Evolutionary conservation across 2,888 invertebrate species (phyloP).

Genomic region (Metopia argyrocephala): DNA sequence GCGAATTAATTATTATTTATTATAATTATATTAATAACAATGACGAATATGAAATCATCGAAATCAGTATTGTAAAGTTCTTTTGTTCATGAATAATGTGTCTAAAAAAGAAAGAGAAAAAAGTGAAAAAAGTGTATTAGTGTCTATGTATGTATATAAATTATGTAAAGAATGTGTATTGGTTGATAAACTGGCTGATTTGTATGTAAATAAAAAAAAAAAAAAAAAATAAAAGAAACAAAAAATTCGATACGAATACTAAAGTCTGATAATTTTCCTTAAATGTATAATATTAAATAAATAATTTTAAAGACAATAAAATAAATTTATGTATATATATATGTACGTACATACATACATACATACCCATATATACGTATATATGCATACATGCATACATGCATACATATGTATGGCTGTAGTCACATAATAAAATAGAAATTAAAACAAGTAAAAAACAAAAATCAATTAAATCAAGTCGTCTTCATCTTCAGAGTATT

Average conservation of each 20-base stretch:
- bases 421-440: not conserved
- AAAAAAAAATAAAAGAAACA: slow-evolving; percentile 6
- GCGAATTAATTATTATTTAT: slow-evolving; percentile 51
- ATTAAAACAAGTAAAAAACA: not conserved
- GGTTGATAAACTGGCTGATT: slow-evolving; percentile 43
- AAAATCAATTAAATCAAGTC: not conserved
- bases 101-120: not conserved
- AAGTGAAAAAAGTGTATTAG: slow-evolving; percentile 43
- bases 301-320: not conserved
- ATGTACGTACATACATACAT: slow-evolving; percentile 14
- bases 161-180: slow-evolving; percentile 60
- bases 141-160: slow-evolving; percentile 56
- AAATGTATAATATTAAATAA: not conserved
- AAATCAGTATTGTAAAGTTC: slow-evolving; percentile 43
- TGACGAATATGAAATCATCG: slow-evolving; percentile 54
- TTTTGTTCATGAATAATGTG: slow-evolving; percentile 40
- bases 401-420: not conserved
- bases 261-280: not conserved
- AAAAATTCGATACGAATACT: not conserved
- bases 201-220: slow-evolving; percentile 14
- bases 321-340: not conserved
- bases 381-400: slow-evolving; percentile 1
- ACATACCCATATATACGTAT: slow-evolving; percentile 1
- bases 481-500: not conserved
- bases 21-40: slow-evolving; percentile 8